Evolutionary conservation across 2,888 invertebrate genomes (phyloP).

Genomic region (Agonum fuliginosum): DNA sequence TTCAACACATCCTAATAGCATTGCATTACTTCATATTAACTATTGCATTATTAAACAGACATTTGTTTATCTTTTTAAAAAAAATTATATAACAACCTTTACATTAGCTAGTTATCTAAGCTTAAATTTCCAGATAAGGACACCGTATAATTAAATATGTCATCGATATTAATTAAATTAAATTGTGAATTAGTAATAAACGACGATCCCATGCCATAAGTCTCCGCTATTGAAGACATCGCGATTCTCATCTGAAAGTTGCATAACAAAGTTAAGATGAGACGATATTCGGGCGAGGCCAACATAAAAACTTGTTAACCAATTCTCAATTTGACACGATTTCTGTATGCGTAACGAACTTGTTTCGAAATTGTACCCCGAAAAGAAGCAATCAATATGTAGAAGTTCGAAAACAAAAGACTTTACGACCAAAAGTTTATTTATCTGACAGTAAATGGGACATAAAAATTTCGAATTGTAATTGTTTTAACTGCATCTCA

Average conservation of each 20-base stretch:
- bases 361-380: not conserved
- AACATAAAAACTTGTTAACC: constrained; percentile 3
- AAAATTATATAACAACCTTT: too few relatives aligned
- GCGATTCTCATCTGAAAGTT: too few relatives aligned
- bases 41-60: too few relatives aligned
- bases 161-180: not conserved
- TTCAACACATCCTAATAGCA: not conserved
- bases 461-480: too few relatives aligned
- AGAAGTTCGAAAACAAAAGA: not conserved
- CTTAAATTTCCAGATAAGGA: too few relatives aligned
- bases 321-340: constrained; percentile 22
- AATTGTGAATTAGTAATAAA: not conserved
- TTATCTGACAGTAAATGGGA: too few relatives aligned
- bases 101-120: too few relatives aligned
- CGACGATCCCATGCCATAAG: not conserved
- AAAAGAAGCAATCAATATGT: not conserved
- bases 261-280: constrained; percentile 6
- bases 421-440: not conserved
- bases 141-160: constrained; percentile 15
- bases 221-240: not conserved
- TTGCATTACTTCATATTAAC: too few relatives aligned
- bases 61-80: too few relatives aligned
- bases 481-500: too few relatives aligned
- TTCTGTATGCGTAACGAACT: not conserved
- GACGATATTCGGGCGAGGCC: constrained; percentile 1